Base-by-base conservation (phyloP, 2,888 invertebrate genomes). In the Herminia tarsipennalis region DNA sequence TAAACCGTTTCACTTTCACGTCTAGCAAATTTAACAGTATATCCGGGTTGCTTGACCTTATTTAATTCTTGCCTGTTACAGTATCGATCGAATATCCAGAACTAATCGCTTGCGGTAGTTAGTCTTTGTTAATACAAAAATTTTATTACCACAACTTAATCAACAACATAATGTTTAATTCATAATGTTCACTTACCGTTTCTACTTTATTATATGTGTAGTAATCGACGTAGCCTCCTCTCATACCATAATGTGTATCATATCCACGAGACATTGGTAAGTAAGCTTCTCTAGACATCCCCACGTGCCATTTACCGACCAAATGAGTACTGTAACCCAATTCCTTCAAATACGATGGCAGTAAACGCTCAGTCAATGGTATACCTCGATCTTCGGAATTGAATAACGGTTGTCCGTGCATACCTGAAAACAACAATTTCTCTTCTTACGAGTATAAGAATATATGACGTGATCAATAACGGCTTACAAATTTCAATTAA, bases 301-400 rank as follows among this genome's bases (percentile, higher is more conserved):
- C 98, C 46, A 98, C 93, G 78, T 96, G 95, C 98, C 98, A 98
- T 89, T 98, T 98, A 13, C 98, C 98, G 5, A 98, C 93, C 17
- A 97, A 92, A 77, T 96, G 95, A 0, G 97, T 97, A 3, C 89
- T 82, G 83, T 98, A 98, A 0, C 96, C 96, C 45, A 93, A 71
- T 20, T 89, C 90, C 66, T 92, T 92, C 50, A 97, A 78, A 74
- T 95, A 94, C 66, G 94, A 88, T 0, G 94, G 93, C n/a, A 94
- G 69, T 1, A 94, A 74, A 3, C 92, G 92, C 73, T 94, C 93
- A 13, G 91, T 88, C 18, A 88, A 43, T 0, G 92, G 92, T 47
- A 92, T 88, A 1, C 89, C 92, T 16, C 91, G 78, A 47, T 89
- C 86, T 71, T 92, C 91, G 0, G 86, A 76, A 52, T 90, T 91